A percentile compares a stretch with the other conserved stretches of the same genome.
phyloP scores from a whole-genome alignment of 1,140 invertebrate genomes.

The Rhyacophila brunnea region DNA sequence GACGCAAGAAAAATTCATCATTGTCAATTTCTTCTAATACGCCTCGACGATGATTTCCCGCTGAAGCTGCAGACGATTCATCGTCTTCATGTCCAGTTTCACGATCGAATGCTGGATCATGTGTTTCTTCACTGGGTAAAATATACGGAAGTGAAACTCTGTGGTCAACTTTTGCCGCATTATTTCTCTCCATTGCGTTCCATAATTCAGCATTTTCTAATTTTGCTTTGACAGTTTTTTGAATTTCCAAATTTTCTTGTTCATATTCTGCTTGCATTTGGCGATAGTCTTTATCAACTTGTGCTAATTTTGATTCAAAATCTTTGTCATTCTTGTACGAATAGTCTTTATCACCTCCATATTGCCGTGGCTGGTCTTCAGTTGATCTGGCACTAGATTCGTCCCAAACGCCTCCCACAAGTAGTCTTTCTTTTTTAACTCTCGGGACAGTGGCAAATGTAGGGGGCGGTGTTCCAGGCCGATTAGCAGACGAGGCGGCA shows the following conservation, averaged over 20 bases:
- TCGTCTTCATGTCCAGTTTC: conserved; percentile 24
- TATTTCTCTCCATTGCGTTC: conserved; percentile 30
- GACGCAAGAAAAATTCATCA: conserved; percentile 80
- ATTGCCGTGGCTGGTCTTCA: conserved; percentile 26
- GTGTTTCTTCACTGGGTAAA: conserved; percentile 7
- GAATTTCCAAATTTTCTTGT: conserved; percentile 37
- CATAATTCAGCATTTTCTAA: conserved; percentile 29
- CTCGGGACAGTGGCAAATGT: conserved; percentile 42
- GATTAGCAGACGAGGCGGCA: conserved; percentile 46
- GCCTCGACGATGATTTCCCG: conserved; percentile 52
- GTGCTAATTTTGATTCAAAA: conserved; percentile 29
- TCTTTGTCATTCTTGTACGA: conserved; percentile 15
- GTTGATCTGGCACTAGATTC: conserved; percentile 20
- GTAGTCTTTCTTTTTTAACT: conserved; percentile 40
- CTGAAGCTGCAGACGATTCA: conserved; percentile 33
- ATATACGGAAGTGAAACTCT: conserved; percentile 24
- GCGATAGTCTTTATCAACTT: conserved; percentile 33
- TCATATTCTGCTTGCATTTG: conserved; percentile 35
- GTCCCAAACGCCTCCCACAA: conserved; percentile 26
- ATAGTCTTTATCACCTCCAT: conserved; percentile 16
- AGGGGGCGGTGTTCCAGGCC: conserved; percentile 51
- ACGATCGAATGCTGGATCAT: conserved; percentile 5
- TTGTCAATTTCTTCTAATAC: conserved; percentile 82
- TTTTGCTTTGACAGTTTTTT: conserved; percentile 21
- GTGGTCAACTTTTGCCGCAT: conserved; percentile 27